These are phyloP conservation scores for Nannoperca obscura DNA, from an alignment of 2,797 vertebrate genomes.

Conservation along the genomic window DNA sequence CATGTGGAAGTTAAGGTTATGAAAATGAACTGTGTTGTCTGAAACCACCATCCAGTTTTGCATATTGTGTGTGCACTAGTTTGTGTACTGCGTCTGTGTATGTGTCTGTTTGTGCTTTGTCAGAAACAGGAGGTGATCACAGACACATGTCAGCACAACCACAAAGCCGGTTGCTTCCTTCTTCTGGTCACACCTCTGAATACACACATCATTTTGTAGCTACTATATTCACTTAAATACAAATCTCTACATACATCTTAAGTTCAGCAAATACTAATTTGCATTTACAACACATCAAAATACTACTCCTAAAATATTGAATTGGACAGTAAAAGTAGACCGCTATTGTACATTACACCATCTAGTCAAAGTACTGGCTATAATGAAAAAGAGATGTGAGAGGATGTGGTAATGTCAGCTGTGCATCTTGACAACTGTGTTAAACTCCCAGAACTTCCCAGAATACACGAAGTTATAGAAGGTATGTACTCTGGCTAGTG, in stretches of 20 bases:
- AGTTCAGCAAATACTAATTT: background rate
- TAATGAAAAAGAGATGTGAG: slow-evolving; percentile 21
- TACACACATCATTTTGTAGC: background rate
- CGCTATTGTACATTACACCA: too few relatives aligned
- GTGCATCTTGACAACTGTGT: slow-evolving; percentile 23
- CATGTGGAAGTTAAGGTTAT: slow-evolving; percentile 1
- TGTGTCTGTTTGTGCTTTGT: background rate
- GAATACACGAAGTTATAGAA: background rate
- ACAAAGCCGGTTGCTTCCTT: slow-evolving; percentile 60
- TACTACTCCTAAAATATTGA: background rate
- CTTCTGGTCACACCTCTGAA: slow-evolving; percentile 5
- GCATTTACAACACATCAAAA: background rate
- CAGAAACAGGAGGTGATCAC: slow-evolving; percentile 50
- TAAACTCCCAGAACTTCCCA: background rate
- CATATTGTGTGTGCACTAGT: slow-evolving; percentile 9
- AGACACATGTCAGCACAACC: slow-evolving; percentile 33
- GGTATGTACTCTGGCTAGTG: too few relatives aligned
- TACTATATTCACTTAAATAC: background rate
- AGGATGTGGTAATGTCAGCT: slow-evolving; percentile 50
- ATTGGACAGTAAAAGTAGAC: background rate
- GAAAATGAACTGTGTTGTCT: slow-evolving; percentile 14
- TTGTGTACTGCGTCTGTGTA: background rate
- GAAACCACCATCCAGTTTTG: slow-evolving; percentile 32
- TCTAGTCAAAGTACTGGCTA: background rate
- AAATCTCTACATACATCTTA: background rate